Evolutionary conservation across 2,797 vertebrate genomes (phyloP).

Genomic region (Helostoma temminkii): DNA sequence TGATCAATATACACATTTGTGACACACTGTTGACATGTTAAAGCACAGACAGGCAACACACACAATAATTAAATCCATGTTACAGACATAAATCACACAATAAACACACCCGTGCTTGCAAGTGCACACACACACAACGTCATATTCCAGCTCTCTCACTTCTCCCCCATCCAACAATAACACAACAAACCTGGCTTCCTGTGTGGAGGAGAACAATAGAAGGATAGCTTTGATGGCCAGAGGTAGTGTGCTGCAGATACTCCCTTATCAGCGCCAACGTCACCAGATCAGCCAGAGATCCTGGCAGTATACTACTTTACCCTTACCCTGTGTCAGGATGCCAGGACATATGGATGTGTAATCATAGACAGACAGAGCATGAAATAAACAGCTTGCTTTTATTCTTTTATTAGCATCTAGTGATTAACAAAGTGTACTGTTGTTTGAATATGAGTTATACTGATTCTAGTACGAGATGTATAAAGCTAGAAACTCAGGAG

Average conservation of each 20-base stretch:
- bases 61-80: constrained; percentile 1
- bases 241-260: constrained; percentile 72
- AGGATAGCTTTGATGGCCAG: constrained; percentile 86
- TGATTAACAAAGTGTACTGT: too few relatives aligned
- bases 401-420: neutral
- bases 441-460: neutral
- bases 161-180: constrained; percentile 85
- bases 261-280: constrained; percentile 66
- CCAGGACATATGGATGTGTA: constrained; percentile 36
- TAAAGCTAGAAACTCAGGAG: neutral
- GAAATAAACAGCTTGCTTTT: neutral
- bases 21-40: constrained; percentile 1
- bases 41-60: neutral
- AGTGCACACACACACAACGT: constrained; percentile 25
- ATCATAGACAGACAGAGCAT: constrained; percentile 18
- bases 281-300: constrained; percentile 65
- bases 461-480: too few relatives aligned
- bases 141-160: constrained; percentile 49
- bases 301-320: constrained; percentile 41
- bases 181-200: constrained; percentile 84
- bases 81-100: constrained; percentile 22
- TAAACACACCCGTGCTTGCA: constrained; percentile 9
- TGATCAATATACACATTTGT: constrained; percentile 14
- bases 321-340: constrained; percentile 45
- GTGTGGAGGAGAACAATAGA: constrained; percentile 81